These are phyloP conservation scores for Buceros bicornis DNA, from an alignment of 2,797 vertebrate genomes.

Conservation along the genomic window DNA sequence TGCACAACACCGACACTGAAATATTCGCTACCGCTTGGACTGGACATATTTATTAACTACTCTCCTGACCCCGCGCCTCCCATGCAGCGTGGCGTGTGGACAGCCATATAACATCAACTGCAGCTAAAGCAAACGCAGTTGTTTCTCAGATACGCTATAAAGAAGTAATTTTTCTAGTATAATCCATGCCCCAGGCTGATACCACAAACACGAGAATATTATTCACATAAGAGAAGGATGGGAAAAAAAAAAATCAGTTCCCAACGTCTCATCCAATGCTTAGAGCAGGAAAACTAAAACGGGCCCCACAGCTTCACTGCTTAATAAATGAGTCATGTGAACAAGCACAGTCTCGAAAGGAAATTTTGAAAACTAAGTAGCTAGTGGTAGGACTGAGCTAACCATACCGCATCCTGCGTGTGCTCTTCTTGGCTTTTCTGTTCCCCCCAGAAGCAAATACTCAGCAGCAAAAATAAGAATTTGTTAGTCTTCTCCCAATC, in stretches of 20 bases:
- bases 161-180: background rate
- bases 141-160: background rate
- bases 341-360: background rate
- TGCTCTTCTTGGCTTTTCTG: background rate
- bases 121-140: background rate
- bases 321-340: slow-evolving; percentile 25
- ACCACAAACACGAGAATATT: background rate
- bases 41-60: accelerated
- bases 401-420: background rate
- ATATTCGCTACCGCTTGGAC: background rate
- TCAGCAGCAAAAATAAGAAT: background rate
- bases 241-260: background rate
- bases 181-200: background rate
- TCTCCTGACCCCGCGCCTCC: accelerated
- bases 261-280: background rate
- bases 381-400: background rate
- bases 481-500: background rate
- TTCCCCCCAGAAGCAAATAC: slow-evolving; percentile 1
- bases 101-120: accelerated
- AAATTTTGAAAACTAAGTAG: slow-evolving; percentile 19
- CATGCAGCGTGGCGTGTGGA: accelerated
- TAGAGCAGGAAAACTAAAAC: background rate
- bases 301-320: background rate
- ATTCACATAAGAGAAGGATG: background rate
- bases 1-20: background rate